Evolutionary conservation across 2,797 vertebrate genomes (phyloP).

Genomic region (Petrocephalus schoutedeni): DNA sequence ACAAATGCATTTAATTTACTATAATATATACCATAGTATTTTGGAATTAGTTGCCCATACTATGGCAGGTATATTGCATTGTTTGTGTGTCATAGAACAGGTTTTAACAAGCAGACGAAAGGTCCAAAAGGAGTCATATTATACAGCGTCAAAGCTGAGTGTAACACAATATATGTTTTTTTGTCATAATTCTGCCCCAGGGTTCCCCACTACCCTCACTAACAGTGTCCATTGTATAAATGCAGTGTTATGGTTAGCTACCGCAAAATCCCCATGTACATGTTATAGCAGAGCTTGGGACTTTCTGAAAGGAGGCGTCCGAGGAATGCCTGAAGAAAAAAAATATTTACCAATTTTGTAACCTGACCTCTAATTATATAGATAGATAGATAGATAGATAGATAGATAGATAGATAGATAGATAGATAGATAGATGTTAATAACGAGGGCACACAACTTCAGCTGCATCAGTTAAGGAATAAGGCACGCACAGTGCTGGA

Average conservation of each 20-base stretch:
- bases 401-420: too few species aligned
- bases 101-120: constrained; percentile 7
- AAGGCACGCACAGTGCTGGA: background rate
- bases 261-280: background rate
- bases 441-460: background rate
- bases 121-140: background rate
- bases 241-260: background rate
- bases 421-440: background rate
- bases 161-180: constrained; percentile 5
- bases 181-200: background rate
- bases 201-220: constrained; percentile 8
- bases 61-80: background rate
- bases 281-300: background rate
- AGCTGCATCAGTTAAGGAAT: background rate
- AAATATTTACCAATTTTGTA: background rate
- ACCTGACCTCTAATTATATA: background rate
- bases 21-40: background rate
- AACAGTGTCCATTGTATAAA: background rate
- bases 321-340: background rate
- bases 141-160: background rate
- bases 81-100: background rate
- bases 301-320: constrained; percentile 4
- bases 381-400: background rate
- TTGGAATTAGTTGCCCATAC: constrained; percentile 4
- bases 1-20: background rate